Evolutionary conservation across 2,113 vertebrate species (phyloP), one percentile per base, ranked within the genome.

Genomic region (Catagonus wagneri): DNA sequence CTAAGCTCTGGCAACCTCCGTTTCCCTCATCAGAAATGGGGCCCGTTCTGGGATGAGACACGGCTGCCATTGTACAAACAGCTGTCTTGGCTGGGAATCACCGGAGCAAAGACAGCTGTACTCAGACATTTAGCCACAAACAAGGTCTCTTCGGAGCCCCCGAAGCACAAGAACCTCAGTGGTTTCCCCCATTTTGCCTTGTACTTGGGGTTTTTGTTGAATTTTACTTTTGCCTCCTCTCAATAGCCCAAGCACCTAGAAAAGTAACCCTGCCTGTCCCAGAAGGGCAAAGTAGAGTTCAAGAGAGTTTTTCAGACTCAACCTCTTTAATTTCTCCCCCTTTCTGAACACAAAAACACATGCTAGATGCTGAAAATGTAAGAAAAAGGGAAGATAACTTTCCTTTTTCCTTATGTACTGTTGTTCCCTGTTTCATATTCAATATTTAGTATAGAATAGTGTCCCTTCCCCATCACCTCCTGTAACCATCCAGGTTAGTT

Each of bases 211-310:
- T 4, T 54, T 71, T 75, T n/a, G 34, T 52, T 90, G 66, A 78
- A 11, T 92, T 95, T 93, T 65, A 36, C 52, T 76, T 96, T 93
- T 93, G n/a, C 54, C 50, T 84, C 96, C 9, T 50, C 7, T 86
- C 36, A 79, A 32, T 63, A 92, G 79, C 50, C 32, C 83, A 96
- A 16, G 75, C 32, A 79, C 68, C 15, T 60, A 88, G 7, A 17
- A 17, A 72, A 65, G 23, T 72, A 85, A 74, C 27, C 86, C 27
- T 83, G 15, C 16, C 58, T 15, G 11, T 83, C 34, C 93, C 56
- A 52, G 20, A 76, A 27, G 36, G n/a, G 15, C 1, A 7, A 76
- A 80, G 32, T 39, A 25, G 20, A 83, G 34, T 85, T 66, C 36
- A 76, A n/a, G 36, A 56, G 44, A 56, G 32, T 27, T 92, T 79